Conservation (phyloP, 2,113 vertebrate species). For the Taxidea taxus region DNA sequence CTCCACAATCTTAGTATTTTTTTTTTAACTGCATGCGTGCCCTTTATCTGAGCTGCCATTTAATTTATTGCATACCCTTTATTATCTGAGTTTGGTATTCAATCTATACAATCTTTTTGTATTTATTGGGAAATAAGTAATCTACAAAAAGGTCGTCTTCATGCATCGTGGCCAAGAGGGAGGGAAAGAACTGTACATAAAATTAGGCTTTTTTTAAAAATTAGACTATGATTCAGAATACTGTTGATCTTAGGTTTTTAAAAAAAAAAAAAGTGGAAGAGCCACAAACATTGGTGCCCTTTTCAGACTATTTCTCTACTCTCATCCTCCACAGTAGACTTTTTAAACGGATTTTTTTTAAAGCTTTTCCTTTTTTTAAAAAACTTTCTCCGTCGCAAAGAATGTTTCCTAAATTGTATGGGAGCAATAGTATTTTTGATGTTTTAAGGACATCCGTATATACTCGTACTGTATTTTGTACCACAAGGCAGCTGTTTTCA, state of each 20-base stretch:
- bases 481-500: slow-evolving; percentile 88
- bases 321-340: slow-evolving; percentile 72
- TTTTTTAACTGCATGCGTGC: slow-evolving; percentile 84
- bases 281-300: slow-evolving; percentile 72
- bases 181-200: slow-evolving; percentile 67
- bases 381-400: slow-evolving; percentile 83
- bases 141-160: slow-evolving; percentile 71
- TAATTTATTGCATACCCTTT: slow-evolving; percentile 89
- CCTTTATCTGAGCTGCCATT: slow-evolving; percentile 88
- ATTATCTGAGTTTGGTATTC: slow-evolving; percentile 89
- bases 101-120: slow-evolving; percentile 80
- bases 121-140: slow-evolving; percentile 81
- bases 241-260: slow-evolving; percentile 56
- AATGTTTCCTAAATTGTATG: slow-evolving; percentile 83
- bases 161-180: slow-evolving; percentile 52
- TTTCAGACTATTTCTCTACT: slow-evolving; percentile 75
- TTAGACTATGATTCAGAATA: slow-evolving; percentile 68
- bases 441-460: slow-evolving; percentile 84
- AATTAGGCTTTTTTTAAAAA: slow-evolving; percentile 69
- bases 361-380: slow-evolving; percentile 51
- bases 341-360: slow-evolving; percentile 83
- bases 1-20: slow-evolving; percentile 75
- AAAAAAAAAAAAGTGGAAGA: slow-evolving; percentile 50
- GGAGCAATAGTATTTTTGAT: slow-evolving; percentile 88
- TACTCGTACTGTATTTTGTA: slow-evolving; percentile 88